These are phyloP conservation scores for Radopholus similis DNA, from an alignment of 1,140 invertebrate species.

Conservation along the genomic window DNA sequence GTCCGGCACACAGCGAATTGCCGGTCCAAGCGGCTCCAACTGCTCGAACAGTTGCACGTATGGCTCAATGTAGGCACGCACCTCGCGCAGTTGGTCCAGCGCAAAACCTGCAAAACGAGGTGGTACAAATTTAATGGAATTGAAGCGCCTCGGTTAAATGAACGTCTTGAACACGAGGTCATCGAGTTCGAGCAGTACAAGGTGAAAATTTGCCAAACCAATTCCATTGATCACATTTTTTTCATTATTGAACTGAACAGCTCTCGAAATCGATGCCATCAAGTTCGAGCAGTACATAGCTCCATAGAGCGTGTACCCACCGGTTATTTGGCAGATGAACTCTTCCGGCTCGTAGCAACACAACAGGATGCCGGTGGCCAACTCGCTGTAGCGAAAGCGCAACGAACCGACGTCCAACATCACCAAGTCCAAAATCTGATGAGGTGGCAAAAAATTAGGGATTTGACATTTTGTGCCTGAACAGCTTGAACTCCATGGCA, in stretches of 20 bases:
- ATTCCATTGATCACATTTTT: too few relatives aligned
- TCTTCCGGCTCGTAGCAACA: constrained; percentile 42
- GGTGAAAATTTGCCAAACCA: too few relatives aligned
- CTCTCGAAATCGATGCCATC: too few relatives aligned
- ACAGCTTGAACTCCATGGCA: too few relatives aligned
- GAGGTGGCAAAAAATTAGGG: too few relatives aligned
- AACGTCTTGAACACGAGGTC: too few relatives aligned
- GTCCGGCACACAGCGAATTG: constrained; percentile 25
- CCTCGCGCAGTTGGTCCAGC: constrained; percentile 21
- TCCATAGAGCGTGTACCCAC: constrained; percentile 9
- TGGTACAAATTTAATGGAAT: neutral
- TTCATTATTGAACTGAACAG: constrained; percentile 21
- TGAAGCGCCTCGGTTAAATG: too few relatives aligned
- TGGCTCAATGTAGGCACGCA: constrained; percentile 29
- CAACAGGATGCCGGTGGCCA: constrained; percentile 44
- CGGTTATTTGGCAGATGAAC: constrained; percentile 39
- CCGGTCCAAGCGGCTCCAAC: constrained; percentile 28
- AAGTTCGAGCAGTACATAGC: too few relatives aligned
- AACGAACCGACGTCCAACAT: constrained; percentile 31
- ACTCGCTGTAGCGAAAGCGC: constrained; percentile 41
- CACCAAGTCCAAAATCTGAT: constrained; percentile 37
- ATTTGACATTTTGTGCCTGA: too few relatives aligned
- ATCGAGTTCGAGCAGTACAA: too few relatives aligned
- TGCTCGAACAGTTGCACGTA: constrained; percentile 27
- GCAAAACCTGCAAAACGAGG: constrained; percentile 31